Conservation (phyloP, 2,888 invertebrate genomes). For the Cerastis leucographa region DNA sequence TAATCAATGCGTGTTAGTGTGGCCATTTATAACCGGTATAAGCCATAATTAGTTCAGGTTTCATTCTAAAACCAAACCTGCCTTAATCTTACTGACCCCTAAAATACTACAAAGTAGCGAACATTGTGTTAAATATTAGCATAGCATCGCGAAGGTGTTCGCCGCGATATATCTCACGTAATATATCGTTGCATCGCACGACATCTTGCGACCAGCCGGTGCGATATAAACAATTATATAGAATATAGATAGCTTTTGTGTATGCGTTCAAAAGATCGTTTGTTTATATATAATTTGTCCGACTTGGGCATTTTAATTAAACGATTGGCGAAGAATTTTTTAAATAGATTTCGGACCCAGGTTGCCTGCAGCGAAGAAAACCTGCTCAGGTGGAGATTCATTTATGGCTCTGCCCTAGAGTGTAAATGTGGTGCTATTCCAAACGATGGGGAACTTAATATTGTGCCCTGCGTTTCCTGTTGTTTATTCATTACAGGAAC, state of each 20-base stretch:
- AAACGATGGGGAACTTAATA: no score
- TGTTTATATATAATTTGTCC: constrained; percentile 1
- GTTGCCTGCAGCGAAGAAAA: no score
- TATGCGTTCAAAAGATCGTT: constrained; percentile 6
- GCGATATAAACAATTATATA: background rate
- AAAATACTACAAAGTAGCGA: constrained; percentile 12
- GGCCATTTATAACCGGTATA: background rate
- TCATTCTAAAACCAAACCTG: background rate
- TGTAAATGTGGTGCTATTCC: no score
- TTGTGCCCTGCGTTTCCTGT: no score
- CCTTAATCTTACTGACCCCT: constrained; percentile 23
- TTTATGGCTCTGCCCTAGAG: no score
- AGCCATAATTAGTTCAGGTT: background rate
- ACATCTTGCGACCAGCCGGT: constrained; percentile 4
- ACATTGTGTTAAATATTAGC: constrained; percentile 38
- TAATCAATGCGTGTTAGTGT: background rate
- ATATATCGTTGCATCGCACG: constrained; percentile 50
- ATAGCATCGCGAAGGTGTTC: constrained; percentile 27
- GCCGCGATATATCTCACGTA: constrained; percentile 18
- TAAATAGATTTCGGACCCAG: no score
- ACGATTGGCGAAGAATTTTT: background rate
- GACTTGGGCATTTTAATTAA: background rate
- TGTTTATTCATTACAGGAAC: no score
- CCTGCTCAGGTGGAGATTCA: no score
- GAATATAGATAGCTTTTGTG: background rate